Evolutionary conservation across 2,888 invertebrate species (phyloP).

Genomic region (Luffia ferchaultella): DNA sequence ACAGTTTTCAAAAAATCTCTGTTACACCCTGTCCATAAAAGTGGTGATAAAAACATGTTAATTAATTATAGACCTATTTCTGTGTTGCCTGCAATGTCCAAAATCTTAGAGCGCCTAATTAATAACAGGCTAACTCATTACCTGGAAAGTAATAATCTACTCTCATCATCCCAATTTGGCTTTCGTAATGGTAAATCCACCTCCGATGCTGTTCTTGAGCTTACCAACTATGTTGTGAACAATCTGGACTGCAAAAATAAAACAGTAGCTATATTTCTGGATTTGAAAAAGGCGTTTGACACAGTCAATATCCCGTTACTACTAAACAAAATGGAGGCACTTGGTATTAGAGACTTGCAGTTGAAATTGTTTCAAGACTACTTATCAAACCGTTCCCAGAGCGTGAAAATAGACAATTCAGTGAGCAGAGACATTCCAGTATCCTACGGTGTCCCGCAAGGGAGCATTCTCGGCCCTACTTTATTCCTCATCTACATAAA

Average conservation of each 20-base stretch:
- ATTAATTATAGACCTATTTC: constrained; percentile 10
- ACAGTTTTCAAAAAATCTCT: constrained; percentile 6
- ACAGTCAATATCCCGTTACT: constrained; percentile 12
- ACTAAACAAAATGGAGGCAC: constrained; percentile 4
- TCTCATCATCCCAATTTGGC: constrained; percentile 11
- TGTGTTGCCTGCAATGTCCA: constrained; percentile 6
- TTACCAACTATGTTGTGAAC: constrained; percentile 4
- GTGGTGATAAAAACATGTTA: neutral
- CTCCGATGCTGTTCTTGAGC: neutral
- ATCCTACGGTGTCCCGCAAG: constrained; percentile 10
- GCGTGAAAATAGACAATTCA: constrained; percentile 3
- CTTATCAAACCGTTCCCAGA: neutral
- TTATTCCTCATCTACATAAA: constrained; percentile 10
- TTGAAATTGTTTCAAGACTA: constrained; percentile 9
- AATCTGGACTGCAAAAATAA: constrained; percentile 5
- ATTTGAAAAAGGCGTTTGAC: constrained; percentile 11
- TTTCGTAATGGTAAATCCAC: constrained; percentile 11
- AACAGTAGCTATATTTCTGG: constrained; percentile 10
- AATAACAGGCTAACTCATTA: constrained; percentile 1
- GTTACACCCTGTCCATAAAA: constrained; percentile 8
- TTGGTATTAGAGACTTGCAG: constrained; percentile 8
- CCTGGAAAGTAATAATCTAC: constrained; percentile 1
- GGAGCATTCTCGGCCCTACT: constrained; percentile 12
- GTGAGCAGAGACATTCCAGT: neutral
- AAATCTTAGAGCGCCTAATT: constrained; percentile 7